Base-by-base conservation (phyloP, 1,140 invertebrate species). In the Drosophila auraria region DNA sequence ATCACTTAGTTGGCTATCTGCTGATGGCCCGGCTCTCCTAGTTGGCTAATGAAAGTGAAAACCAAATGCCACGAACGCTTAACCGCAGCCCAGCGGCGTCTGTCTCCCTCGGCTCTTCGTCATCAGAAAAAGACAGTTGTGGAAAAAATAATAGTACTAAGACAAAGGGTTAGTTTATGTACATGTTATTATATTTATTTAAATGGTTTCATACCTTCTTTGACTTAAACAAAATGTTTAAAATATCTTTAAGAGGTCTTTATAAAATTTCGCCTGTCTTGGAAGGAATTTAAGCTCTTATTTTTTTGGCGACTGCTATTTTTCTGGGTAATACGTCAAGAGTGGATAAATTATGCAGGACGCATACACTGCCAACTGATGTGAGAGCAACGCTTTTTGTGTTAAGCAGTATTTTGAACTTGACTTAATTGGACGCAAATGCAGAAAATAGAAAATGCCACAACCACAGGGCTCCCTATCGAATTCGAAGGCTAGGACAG, bases 381-480 rank as follows among this genome's bases (percentile, higher is more conserved):
- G 73, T 44, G 70, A n/a, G 40, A 64, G 79, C 71, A 66, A 77
- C 71, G 71, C 77, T 47, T 71, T 83, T 54, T 57, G 56, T 66
- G 62, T 63, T 83, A 72, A 84, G 69, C 62, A 75, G 78, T 82
- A 89, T 81, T 89, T 89, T 89, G 81, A 83, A 83, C 81, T 87
- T 75, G 74, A 75, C 84, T 89, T 89, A 89, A 89, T 89, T 89
- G 81, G 74, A 81, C 74, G 65, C 58, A 74, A 81, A 77, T 78
- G 76, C 76, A 77, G 60, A 82, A 76, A 86, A 82, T 82, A 70
- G 75, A 74, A 70, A 80, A 57, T 64, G 70, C 83, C 82, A 27
- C 83, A 74, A 71, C 82, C 78, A 27, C 82, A 86, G 40, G 20
- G 20, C 27, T 60, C 79, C 66, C 54, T 0, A 42, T 58, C 23